Conservation (phyloP, 2,113 vertebrate genomes). For the Jaculus jaculus region DNA sequence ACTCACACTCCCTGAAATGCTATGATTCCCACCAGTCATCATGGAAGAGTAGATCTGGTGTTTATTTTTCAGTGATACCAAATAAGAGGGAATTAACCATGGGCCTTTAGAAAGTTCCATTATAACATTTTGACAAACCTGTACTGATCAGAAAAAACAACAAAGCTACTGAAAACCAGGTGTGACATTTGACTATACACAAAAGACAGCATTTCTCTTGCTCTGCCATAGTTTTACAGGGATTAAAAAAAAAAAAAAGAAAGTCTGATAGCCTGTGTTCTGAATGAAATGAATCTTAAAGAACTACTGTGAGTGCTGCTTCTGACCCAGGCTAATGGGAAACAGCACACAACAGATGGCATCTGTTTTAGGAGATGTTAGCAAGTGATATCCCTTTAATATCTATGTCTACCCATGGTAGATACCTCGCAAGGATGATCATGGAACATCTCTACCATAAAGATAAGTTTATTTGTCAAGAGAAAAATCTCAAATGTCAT, state of each 20-base stretch:
- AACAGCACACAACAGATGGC: neutral
- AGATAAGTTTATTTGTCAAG: conserved; percentile 36
- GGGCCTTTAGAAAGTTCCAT: neutral
- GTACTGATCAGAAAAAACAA: conserved; percentile 53
- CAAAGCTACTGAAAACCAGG: neutral
- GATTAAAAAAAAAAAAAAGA: conserved; percentile 42
- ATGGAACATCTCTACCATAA: conserved; percentile 23
- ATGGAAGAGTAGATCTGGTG: neutral
- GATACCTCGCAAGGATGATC: neutral
- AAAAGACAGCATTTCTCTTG: conserved; percentile 5
- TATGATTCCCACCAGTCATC: neutral
- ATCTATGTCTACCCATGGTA: neutral
- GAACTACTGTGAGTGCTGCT: neutral
- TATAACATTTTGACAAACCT: conserved; percentile 33
- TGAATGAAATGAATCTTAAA: conserved; percentile 55
- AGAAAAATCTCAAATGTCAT: conserved; percentile 39
- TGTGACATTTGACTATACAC: neutral
- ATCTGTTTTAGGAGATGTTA: conserved; percentile 32
- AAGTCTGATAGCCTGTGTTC: conserved; percentile 37
- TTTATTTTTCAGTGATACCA: conserved; percentile 18
- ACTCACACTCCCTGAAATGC: neutral
- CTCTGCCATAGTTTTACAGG: conserved; percentile 21
- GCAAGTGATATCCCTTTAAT: conserved; percentile 28
- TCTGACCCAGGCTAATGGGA: neutral
- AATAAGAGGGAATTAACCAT: neutral